These are phyloP conservation scores for Drosophila asahinai DNA, from an alignment of 1,140 invertebrate genomes.

Conservation along the genomic window DNA sequence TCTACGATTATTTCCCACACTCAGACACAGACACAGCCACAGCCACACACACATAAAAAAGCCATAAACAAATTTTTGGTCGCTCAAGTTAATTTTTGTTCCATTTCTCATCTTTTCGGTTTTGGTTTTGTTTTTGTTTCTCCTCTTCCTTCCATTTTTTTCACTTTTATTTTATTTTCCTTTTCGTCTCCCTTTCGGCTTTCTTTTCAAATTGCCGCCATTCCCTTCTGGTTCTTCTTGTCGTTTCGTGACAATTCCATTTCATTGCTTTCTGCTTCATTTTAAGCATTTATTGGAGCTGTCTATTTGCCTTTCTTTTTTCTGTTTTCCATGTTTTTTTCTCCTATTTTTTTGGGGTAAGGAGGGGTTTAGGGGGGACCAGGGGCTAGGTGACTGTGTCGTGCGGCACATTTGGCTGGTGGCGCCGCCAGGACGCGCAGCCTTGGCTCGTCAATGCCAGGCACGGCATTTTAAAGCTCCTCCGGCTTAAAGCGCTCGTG, in stretches of 20 bases:
- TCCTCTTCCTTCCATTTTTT: neutral
- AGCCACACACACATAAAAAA: slow-evolving; percentile 41
- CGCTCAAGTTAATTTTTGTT: slow-evolving; percentile 63
- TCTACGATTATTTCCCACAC: slow-evolving; percentile 62
- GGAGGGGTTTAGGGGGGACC: neutral
- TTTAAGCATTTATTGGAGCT: slow-evolving; percentile 79
- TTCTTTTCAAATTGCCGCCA: slow-evolving; percentile 13
- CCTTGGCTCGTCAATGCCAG: slow-evolving; percentile 59
- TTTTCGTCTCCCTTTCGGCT: slow-evolving; percentile 5
- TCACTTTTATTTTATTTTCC: slow-evolving; percentile 5
- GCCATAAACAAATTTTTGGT: slow-evolving; percentile 78
- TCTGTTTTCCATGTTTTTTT: slow-evolving; percentile 4
- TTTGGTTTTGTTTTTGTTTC: slow-evolving; percentile 16
- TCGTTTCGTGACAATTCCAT: slow-evolving; percentile 80
- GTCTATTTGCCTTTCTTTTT: slow-evolving; percentile 64
- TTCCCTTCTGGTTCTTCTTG: slow-evolving; percentile 21
- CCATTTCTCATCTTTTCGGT: slow-evolving; percentile 53
- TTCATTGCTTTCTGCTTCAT: slow-evolving; percentile 80
- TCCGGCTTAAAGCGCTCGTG: slow-evolving; percentile 37
- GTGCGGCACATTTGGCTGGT: slow-evolving; percentile 72
- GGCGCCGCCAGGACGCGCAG: slow-evolving; percentile 72
- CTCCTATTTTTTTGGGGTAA: slow-evolving; percentile 8
- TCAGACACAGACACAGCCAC: slow-evolving; percentile 21
- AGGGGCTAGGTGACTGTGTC: slow-evolving; percentile 47
- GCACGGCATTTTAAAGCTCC: slow-evolving; percentile 64